phyloP scores from a whole-genome alignment of 2,797 vertebrate genomes.

The Siniperca obscura region DNA sequence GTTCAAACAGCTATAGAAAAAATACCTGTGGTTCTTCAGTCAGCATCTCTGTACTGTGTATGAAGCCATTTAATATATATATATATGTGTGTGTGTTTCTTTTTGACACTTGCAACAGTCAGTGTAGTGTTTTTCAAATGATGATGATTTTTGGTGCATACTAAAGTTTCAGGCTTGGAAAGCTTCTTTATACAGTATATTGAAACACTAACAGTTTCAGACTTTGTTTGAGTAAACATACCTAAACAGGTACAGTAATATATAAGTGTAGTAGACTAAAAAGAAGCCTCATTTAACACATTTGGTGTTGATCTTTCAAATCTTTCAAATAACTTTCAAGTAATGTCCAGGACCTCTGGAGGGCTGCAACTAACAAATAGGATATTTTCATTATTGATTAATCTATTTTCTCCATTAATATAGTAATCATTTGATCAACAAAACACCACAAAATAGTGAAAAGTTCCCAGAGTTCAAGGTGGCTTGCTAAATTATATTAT shows the following conservation, averaged over 20 bases:
- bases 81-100: accelerated
- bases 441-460: not conserved
- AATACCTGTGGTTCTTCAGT: not conserved
- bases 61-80: not conserved
- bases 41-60: not conserved
- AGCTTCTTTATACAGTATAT: not conserved
- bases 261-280: not conserved
- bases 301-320: not conserved
- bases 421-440: not conserved
- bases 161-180: not conserved
- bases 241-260: not conserved
- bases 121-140: not conserved
- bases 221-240: too few species aligned
- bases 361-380: not conserved
- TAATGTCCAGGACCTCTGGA: not conserved
- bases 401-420: not conserved
- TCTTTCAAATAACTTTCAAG: not conserved
- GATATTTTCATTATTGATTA: not conserved
- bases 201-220: not conserved
- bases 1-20: not conserved
- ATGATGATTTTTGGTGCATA: not conserved
- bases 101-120: not conserved
- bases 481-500: too few species aligned
- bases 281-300: not conserved
- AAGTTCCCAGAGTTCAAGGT: not conserved